These are phyloP conservation scores for Coreoperca whiteheadi DNA, from an alignment of 2,113 vertebrate species.

Conservation along the genomic window DNA sequence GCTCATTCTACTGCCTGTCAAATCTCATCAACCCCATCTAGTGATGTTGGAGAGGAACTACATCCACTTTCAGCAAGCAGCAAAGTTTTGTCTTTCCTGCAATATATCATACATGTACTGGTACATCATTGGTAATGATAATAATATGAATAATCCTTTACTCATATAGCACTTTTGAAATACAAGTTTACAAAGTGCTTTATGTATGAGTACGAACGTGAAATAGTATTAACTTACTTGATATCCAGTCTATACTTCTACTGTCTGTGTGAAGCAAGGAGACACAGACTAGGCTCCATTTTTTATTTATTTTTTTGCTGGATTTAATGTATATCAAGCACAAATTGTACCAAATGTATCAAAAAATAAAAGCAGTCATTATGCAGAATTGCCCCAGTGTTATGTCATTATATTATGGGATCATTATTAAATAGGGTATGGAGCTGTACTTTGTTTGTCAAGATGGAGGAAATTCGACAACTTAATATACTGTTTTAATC, in stretches of 20 bases:
- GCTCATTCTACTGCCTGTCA: background rate
- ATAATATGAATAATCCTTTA: background rate
- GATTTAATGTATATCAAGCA: background rate
- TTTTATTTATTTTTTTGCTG: no score
- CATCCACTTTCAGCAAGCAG: background rate
- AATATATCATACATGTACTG: background rate
- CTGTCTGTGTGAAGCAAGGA: no score
- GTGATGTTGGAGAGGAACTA: slow-evolving; percentile 25
- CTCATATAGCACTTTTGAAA: background rate
- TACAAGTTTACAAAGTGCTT: background rate
- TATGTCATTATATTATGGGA: background rate
- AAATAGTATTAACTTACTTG: background rate
- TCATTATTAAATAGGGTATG: background rate
- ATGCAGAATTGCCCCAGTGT: background rate
- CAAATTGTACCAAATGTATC: background rate
- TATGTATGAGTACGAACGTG: background rate
- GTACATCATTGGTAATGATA: background rate
- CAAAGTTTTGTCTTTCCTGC: background rate
- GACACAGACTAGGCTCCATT: background rate
- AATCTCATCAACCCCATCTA: slow-evolving; percentile 55
- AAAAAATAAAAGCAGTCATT: background rate
- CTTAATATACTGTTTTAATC: background rate
- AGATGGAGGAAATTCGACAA: background rate
- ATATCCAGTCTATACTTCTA: background rate
- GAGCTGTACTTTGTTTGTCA: background rate